phyloP scores from a whole-genome alignment of 2,113 vertebrate genomes.

The Psittacula cyanocephala region DNA sequence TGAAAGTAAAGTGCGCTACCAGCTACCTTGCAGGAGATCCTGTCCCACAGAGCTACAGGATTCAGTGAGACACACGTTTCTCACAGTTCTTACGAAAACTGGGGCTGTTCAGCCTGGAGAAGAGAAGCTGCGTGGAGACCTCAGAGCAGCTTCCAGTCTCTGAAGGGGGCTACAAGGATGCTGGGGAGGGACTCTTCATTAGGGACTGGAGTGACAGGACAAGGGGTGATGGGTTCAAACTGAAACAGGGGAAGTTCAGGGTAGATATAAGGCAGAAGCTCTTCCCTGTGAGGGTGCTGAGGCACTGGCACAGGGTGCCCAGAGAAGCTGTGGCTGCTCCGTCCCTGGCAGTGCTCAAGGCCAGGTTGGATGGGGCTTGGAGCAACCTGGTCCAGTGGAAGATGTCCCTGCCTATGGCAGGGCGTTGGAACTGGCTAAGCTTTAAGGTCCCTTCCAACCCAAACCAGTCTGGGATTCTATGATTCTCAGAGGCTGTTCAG shows the following conservation, averaged over 20 bases:
- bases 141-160: neutral
- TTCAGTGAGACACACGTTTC: neutral
- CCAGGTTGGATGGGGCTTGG: neutral
- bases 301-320: no score
- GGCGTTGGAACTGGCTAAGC: neutral
- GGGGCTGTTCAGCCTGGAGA: neutral
- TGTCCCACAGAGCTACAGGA: neutral
- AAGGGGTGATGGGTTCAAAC: no score
- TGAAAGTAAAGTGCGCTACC: neutral
- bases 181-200: no score
- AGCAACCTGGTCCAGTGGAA: neutral
- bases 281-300: no score
- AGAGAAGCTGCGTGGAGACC: neutral
- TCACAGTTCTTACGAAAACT: neutral
- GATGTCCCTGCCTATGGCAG: neutral
- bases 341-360: no score
- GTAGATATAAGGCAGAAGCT: no score
- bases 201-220: no score
- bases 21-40: neutral
- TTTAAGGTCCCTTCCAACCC: neutral
- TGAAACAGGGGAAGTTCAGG: no score
- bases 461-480: neutral
- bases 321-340: no score
- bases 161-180: neutral
- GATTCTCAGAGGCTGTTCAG: neutral